A percentile compares a stretch with the other conserved stretches of the same genome.
Conservation (phyloP, 2,113 vertebrate species). For the Asarcornis scutulata region DNA sequence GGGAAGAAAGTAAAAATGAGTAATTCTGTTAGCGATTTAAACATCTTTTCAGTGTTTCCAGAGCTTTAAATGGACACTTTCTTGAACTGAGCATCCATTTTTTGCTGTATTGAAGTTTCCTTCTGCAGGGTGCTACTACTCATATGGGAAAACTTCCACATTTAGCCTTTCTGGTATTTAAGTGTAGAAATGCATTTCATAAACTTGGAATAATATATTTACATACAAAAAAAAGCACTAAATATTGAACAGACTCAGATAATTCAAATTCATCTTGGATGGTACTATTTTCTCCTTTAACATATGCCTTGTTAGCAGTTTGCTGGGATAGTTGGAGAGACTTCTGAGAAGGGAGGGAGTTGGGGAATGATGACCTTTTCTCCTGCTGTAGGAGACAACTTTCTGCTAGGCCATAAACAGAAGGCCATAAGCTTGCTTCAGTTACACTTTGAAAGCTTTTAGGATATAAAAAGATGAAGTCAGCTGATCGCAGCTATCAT, state of each 20-base stretch:
- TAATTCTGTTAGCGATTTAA: slow-evolving; percentile 11
- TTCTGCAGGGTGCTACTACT: not conserved
- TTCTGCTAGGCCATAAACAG: not conserved
- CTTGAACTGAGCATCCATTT: not conserved
- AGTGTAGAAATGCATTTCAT: not conserved
- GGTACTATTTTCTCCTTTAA: not conserved
- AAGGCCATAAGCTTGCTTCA: not conserved
- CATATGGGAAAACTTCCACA: not conserved
- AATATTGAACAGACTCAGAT: not conserved
- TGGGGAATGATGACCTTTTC: not conserved
- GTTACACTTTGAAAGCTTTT: not conserved
- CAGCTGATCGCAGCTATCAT: not conserved
- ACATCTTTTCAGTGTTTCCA: not conserved
- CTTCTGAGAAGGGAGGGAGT: not conserved
- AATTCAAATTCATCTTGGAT: not conserved
- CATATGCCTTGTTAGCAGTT: accelerated
- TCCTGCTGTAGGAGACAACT: not conserved
- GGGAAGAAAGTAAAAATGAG: not conserved
- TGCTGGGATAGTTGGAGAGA: not conserved
- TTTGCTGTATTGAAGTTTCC: not conserved
- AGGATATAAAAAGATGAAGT: not conserved
- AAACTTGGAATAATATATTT: not conserved
- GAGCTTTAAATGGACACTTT: not conserved
- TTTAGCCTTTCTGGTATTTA: not conserved
- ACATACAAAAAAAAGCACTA: not conserved